These are phyloP conservation scores for Drosophila flavopinicola DNA, from an alignment of 2,888 invertebrate genomes.

Conservation along the genomic window DNA sequence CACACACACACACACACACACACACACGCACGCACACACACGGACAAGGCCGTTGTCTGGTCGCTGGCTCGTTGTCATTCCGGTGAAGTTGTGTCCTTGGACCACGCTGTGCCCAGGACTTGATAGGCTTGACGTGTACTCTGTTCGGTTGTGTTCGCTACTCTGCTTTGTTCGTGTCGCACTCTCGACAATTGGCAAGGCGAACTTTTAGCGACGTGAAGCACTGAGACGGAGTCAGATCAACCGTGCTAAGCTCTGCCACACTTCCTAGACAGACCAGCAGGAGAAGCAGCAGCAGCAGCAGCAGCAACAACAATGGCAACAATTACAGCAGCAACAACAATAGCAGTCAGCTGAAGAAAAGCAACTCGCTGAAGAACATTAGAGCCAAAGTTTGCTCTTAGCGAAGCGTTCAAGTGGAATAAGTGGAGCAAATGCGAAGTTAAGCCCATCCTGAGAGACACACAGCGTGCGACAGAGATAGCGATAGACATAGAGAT, in stretches of 20 bases:
- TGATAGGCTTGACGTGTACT: slow-evolving; percentile 63
- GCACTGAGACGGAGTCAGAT: slow-evolving; percentile 14
- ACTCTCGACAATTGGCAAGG: slow-evolving; percentile 38
- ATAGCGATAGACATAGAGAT: no score
- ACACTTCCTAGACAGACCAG: slow-evolving; percentile 23
- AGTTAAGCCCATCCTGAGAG: slow-evolving; percentile 30
- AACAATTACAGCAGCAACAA: not conserved
- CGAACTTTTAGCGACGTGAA: slow-evolving; percentile 33
- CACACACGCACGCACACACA: not conserved
- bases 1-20: not conserved
- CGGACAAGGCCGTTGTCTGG: slow-evolving; percentile 16
- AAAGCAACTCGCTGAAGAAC: slow-evolving; percentile 45
- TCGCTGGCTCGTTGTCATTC: slow-evolving; percentile 49
- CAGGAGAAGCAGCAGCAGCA: not conserved
- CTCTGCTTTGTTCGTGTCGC: slow-evolving; percentile 9
- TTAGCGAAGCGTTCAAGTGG: slow-evolving; percentile 68
- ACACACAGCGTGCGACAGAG: no score
- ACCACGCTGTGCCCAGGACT: slow-evolving; percentile 46
- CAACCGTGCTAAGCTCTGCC: slow-evolving; percentile 32
- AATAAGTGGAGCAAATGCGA: slow-evolving; percentile 70
- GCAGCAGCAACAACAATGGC: slow-evolving; percentile 1
- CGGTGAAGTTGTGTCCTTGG: slow-evolving; percentile 26
- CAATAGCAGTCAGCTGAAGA: slow-evolving; percentile 6
- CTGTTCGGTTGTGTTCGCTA: not conserved
- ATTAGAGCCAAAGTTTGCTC: slow-evolving; percentile 64